phyloP scores from a whole-genome alignment of 53 echinoderm and acorn worm species.

The Astropecten irregularis region DNA sequence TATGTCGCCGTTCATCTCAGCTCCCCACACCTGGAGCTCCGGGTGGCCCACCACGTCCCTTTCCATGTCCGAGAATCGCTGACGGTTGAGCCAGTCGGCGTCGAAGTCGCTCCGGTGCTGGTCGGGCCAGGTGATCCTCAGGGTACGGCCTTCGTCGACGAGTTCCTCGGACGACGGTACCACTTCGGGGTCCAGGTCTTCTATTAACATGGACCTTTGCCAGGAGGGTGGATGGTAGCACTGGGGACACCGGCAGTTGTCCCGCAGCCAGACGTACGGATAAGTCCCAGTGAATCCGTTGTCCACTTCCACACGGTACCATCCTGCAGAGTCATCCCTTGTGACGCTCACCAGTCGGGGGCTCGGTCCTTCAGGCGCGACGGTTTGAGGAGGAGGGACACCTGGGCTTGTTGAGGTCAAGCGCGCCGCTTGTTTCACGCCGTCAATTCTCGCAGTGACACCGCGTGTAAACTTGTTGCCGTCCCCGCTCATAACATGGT shows the following conservation, averaged over 20 bases:
- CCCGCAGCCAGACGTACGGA: conserved; percentile 86
- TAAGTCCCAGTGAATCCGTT: conserved; percentile 36
- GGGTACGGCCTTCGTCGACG: conserved; percentile 14
- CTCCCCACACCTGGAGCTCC: conserved; percentile 41
- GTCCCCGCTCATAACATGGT: too few relatives aligned
- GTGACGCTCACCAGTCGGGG: neutral
- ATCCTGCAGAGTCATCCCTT: conserved; percentile 8
- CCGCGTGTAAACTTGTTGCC: too few relatives aligned
- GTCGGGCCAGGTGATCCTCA: conserved; percentile 47
- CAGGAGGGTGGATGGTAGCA: conserved; percentile 72
- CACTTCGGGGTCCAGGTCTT: conserved; percentile 55
- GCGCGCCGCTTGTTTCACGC: too few relatives aligned
- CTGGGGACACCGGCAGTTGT: conserved; percentile 75
- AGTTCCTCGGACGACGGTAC: conserved; percentile 24
- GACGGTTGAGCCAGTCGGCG: neutral
- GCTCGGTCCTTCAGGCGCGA: too few relatives aligned
- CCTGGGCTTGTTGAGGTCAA: too few relatives aligned
- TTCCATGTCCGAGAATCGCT: neutral
- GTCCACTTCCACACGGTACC: neutral
- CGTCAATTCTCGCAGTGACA: too few relatives aligned
- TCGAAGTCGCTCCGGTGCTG: neutral
- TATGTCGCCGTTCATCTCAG: conserved; percentile 29
- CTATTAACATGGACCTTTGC: conserved; percentile 35
- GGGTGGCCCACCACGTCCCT: conserved; percentile 38
- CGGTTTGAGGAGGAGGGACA: too few relatives aligned